A percentile compares a stretch with the other conserved stretches of the same genome.
Evolutionary conservation across 2,888 invertebrate species (phyloP).

Genomic region (Microctonus aethiopoides): DNA sequence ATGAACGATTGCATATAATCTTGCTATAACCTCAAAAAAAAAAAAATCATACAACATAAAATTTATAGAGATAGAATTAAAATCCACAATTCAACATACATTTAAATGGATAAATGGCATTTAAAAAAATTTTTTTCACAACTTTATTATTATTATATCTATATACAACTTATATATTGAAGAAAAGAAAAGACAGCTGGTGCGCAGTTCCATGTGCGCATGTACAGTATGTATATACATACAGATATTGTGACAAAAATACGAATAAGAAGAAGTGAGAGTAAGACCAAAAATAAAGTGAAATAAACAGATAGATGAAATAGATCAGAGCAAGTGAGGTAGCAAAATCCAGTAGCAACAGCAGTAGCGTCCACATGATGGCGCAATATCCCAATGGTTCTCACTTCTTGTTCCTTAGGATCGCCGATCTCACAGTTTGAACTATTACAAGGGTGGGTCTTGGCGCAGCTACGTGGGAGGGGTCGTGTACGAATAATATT

Average conservation of each 20-base stretch:
- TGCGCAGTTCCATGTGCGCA: not conserved
- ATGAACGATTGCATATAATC: not conserved
- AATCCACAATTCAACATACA: too few species aligned
- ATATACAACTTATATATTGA: too few species aligned
- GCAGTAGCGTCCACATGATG: slow-evolving; percentile 10
- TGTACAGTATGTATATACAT: too few species aligned
- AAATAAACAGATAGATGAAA: not conserved
- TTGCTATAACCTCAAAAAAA: not conserved
- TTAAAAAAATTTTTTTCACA: too few species aligned
- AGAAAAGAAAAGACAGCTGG: too few species aligned
- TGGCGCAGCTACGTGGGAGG: slow-evolving; percentile 37
- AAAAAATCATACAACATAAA: not conserved
- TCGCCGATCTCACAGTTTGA: slow-evolving; percentile 23
- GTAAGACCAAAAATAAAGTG: too few species aligned
- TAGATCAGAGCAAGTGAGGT: not conserved
- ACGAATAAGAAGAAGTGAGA: too few species aligned
- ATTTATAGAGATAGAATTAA: too few species aligned
- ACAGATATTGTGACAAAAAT: not conserved
- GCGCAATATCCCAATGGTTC: slow-evolving; percentile 8
- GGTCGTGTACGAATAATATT: slow-evolving; percentile 36
- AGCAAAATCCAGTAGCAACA: not conserved
- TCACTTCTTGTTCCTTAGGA: slow-evolving; percentile 15
- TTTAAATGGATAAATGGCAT: not conserved
- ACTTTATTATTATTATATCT: too few species aligned
- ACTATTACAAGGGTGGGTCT: slow-evolving; percentile 40